Evolutionary conservation across 2,113 vertebrate genomes (phyloP).

Genomic region (Mastomys natalensis): DNA sequence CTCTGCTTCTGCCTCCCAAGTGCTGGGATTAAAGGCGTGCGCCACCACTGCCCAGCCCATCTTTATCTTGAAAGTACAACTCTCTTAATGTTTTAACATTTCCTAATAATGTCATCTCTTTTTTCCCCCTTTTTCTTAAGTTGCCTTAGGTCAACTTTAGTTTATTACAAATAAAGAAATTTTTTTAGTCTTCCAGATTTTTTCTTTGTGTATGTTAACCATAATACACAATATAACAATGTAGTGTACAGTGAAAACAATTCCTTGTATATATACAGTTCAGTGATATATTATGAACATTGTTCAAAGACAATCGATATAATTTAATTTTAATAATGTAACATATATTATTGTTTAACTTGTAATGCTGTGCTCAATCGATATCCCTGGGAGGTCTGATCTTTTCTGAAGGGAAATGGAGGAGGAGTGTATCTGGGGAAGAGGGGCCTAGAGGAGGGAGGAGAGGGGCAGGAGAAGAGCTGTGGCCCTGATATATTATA

Average conservation of each 20-base stretch:
- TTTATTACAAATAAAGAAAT: conserved; percentile 12
- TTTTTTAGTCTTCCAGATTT: background rate
- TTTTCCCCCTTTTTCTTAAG: background rate
- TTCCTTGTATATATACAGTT: background rate
- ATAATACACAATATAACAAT: background rate
- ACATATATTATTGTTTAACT: background rate
- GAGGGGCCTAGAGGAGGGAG: too few relatives aligned
- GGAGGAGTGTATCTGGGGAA: too few relatives aligned
- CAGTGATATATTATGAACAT: background rate
- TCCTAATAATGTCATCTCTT: background rate
- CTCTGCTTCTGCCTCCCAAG: too few relatives aligned
- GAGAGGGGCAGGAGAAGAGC: too few relatives aligned
- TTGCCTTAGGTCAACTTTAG: background rate
- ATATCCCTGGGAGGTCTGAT: background rate
- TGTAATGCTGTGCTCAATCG: background rate
- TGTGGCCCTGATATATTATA: background rate
- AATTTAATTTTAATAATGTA: background rate
- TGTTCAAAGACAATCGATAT: background rate
- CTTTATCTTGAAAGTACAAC: background rate
- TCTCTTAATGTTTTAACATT: background rate
- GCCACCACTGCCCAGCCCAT: too few relatives aligned
- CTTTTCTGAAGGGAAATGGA: background rate
- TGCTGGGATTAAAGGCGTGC: too few relatives aligned
- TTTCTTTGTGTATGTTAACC: background rate
- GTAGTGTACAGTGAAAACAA: background rate